Percentiles rank a stretch among this genome's conserved stretches.
Evolutionary conservation across 2,888 invertebrate species (phyloP).

Genomic region (Drosophila atroscutellata): DNA sequence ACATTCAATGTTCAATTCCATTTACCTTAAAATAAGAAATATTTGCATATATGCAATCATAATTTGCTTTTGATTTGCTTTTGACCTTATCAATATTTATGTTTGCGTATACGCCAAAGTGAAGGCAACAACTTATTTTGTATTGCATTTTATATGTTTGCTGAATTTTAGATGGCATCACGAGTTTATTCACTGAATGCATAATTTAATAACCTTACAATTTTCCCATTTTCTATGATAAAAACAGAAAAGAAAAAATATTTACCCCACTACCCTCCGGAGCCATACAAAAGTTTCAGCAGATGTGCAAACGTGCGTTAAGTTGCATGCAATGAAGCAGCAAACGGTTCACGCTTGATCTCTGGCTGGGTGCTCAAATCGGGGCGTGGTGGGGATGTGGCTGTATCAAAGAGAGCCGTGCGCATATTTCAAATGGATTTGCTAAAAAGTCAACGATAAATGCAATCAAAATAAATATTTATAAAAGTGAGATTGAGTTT

Average conservation of each 20-base stretch:
- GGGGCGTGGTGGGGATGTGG: background rate
- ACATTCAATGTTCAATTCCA: conserved; percentile 40
- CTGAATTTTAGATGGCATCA: conserved; percentile 22
- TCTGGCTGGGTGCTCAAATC: conserved; percentile 10
- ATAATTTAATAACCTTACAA: conserved; percentile 57
- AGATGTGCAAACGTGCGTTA: conserved; percentile 72
- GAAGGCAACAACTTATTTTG: conserved; percentile 8
- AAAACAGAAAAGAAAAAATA: conserved; percentile 32
- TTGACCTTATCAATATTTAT: conserved; percentile 54
- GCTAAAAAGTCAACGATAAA: conserved; percentile 32
- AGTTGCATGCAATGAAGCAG: conserved; percentile 65
- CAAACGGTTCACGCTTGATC: conserved; percentile 63
- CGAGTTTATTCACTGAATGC: conserved; percentile 34
- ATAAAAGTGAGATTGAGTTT: conserved; percentile 5
- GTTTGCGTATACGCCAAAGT: conserved; percentile 27
- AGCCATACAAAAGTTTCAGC: conserved; percentile 40
- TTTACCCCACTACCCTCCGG: conserved; percentile 9
- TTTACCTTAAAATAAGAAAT: conserved; percentile 21
- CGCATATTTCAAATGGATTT: conserved; percentile 49
- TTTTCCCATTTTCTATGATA: conserved; percentile 34
- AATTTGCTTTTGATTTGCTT: conserved; percentile 52
- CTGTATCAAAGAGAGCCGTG: conserved; percentile 35
- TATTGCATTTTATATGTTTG: conserved; percentile 32
- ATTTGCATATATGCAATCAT: conserved; percentile 38
- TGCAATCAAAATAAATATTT: conserved; percentile 49